A percentile compares a stretch with the other conserved stretches of the same genome.
Evolutionary conservation across 2,113 vertebrate genomes (phyloP).

Genomic region (Gorsachius goisagi): DNA sequence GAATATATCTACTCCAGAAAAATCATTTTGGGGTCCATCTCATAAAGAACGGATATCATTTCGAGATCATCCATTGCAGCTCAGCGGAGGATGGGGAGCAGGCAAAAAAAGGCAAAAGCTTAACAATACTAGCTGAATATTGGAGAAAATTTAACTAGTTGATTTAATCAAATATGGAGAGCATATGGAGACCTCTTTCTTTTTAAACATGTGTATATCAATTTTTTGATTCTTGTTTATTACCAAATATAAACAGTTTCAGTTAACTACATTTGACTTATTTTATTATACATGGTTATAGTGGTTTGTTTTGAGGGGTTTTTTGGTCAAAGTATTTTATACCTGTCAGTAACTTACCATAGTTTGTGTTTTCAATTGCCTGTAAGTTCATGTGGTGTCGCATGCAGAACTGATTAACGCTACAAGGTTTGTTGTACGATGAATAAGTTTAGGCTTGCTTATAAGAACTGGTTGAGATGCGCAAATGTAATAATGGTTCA

Average conservation of each 20-base stretch:
- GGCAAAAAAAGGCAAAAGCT: constrained; percentile 82
- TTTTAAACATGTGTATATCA: constrained; percentile 42
- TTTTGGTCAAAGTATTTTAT: constrained; percentile 32
- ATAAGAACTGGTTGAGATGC: neutral
- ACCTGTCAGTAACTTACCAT: constrained; percentile 38
- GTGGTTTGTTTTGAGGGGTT: neutral
- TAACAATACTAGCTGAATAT: constrained; percentile 53
- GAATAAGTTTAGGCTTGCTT: neutral
- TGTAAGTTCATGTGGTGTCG: neutral
- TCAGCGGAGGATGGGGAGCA: constrained; percentile 91
- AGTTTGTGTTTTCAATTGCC: constrained; percentile 38
- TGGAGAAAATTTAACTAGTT: neutral
- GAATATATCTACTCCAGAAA: constrained; percentile 68
- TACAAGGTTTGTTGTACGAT: neutral
- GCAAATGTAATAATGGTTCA: neutral
- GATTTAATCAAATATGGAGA: neutral
- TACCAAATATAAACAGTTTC: constrained; percentile 13
- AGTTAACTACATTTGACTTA: constrained; percentile 25
- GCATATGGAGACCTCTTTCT: constrained; percentile 7
- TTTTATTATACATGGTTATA: constrained; percentile 31
- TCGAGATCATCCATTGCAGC: constrained; percentile 81
- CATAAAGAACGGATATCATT: constrained; percentile 86
- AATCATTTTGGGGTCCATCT: constrained; percentile 60
- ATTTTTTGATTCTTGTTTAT: neutral
- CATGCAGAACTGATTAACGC: constrained; percentile 12